phyloP scores from a whole-genome alignment of 2,113 vertebrate species.

The Tylochromis polylepis region DNA sequence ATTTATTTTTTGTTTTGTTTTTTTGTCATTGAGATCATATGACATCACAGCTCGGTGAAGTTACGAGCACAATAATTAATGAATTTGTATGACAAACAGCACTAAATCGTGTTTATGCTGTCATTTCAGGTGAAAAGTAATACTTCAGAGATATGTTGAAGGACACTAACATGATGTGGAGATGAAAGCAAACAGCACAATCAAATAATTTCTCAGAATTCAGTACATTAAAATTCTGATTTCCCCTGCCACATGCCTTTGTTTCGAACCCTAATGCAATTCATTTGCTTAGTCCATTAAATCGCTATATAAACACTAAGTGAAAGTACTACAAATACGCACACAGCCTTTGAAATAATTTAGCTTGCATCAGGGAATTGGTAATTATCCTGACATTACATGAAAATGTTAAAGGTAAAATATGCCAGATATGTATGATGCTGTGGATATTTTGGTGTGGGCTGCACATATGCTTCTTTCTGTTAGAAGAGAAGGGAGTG shows the following conservation, averaged over 20 bases:
- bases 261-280: background rate
- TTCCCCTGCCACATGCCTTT: background rate
- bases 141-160: background rate
- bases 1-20: background rate
- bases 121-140: background rate
- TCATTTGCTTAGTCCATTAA: background rate
- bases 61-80: background rate
- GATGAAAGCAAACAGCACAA: background rate
- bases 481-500: constrained; percentile 22
- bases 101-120: background rate
- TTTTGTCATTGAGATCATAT: constrained; percentile 6
- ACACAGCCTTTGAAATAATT: constrained; percentile 9
- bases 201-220: background rate
- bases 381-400: constrained; percentile 5
- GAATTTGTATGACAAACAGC: background rate
- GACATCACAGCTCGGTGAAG: background rate
- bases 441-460: background rate
- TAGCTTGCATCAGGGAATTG: background rate
- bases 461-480: constrained; percentile 5
- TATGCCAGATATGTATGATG: background rate
- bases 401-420: constrained; percentile 22
- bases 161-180: background rate
- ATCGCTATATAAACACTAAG: background rate
- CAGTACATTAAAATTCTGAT: background rate
- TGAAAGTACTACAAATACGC: background rate